Evolutionary conservation across 2,888 invertebrate genomes (phyloP).

Genomic region (Drosophila vallismaia): DNA sequence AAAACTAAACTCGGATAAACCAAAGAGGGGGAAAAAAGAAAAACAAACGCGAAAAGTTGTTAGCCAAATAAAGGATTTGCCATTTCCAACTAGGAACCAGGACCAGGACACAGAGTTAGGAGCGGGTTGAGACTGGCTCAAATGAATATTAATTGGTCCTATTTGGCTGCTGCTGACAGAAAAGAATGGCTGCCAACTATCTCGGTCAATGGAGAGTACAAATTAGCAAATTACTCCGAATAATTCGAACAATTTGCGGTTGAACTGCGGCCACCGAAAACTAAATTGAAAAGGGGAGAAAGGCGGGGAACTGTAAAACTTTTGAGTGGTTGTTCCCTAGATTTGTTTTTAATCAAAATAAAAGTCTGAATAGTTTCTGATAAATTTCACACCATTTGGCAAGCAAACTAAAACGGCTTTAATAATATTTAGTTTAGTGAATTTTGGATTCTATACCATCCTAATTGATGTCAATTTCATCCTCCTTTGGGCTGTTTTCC

Average conservation of each 20-base stretch:
- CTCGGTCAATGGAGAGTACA: slow-evolving; percentile 28
- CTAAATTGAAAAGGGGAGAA: slow-evolving; percentile 5
- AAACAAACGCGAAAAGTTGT: slow-evolving; percentile 54
- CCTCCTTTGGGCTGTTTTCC: slow-evolving; percentile 7
- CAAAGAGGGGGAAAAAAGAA: slow-evolving; percentile 25
- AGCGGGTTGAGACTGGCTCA: slow-evolving; percentile 33
- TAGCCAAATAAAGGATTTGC: slow-evolving; percentile 43
- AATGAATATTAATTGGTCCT: slow-evolving; percentile 41
- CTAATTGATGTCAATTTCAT: not conserved
- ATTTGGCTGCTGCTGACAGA: slow-evolving; percentile 12
- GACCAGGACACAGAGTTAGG: slow-evolving; percentile 9
- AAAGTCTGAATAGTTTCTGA: not conserved
- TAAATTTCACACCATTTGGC: not conserved
- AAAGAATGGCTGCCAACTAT: slow-evolving; percentile 30
- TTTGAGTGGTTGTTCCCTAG: not conserved
- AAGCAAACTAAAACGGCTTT: no score
- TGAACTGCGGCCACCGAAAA: slow-evolving; percentile 15
- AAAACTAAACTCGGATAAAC: slow-evolving; percentile 24
- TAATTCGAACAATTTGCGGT: slow-evolving; percentile 35
- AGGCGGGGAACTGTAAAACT: not conserved
- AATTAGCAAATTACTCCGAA: slow-evolving; percentile 36
- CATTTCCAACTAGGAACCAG: slow-evolving; percentile 2
- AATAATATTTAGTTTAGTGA: not conserved
- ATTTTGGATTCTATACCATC: not conserved
- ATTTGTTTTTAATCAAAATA: not conserved